These are phyloP conservation scores for Pachliopta kotzebuea DNA, from an alignment of 2,888 invertebrate species.

Conservation along the genomic window DNA sequence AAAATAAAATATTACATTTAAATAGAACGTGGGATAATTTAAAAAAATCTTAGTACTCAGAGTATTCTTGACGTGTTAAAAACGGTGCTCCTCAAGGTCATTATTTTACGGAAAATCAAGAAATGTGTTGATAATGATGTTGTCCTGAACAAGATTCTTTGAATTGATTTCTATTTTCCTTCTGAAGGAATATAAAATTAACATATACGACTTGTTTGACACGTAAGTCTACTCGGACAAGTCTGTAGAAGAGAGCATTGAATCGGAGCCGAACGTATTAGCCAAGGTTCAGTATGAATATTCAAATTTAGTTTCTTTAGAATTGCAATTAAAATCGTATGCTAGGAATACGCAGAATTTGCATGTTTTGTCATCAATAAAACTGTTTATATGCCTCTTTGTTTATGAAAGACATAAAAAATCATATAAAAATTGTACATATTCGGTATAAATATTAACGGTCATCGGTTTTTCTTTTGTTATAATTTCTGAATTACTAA, in stretches of 20 bases:
- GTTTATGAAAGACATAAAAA: too few relatives aligned
- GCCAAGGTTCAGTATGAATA: slow-evolving; percentile 63
- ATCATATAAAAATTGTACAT: too few relatives aligned
- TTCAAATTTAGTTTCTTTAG: slow-evolving; percentile 46
- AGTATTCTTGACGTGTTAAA: not conserved
- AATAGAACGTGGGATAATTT: not conserved
- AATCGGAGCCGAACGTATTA: slow-evolving; percentile 45
- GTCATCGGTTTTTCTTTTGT: too few relatives aligned
- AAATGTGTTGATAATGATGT: slow-evolving; percentile 33
- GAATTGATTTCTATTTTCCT: slow-evolving; percentile 28
- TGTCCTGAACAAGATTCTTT: slow-evolving; percentile 20
- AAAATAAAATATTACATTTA: slow-evolving; percentile 1
- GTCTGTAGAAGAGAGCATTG: slow-evolving; percentile 36
- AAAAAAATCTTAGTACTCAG: not conserved
- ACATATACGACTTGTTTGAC: slow-evolving; percentile 45
- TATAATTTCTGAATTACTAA: too few relatives aligned
- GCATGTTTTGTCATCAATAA: not conserved
- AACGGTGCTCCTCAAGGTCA: not conserved
- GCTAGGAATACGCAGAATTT: not conserved
- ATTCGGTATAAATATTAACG: too few relatives aligned
- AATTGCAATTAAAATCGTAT: slow-evolving; percentile 33
- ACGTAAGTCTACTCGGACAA: slow-evolving; percentile 39
- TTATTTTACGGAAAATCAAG: slow-evolving; percentile 39
- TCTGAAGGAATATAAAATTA: slow-evolving; percentile 47
- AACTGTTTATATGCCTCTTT: not conserved